These are phyloP conservation scores for Enteromius radiatus DNA, from an alignment of 2,797 vertebrate genomes.

Conservation along the genomic window DNA sequence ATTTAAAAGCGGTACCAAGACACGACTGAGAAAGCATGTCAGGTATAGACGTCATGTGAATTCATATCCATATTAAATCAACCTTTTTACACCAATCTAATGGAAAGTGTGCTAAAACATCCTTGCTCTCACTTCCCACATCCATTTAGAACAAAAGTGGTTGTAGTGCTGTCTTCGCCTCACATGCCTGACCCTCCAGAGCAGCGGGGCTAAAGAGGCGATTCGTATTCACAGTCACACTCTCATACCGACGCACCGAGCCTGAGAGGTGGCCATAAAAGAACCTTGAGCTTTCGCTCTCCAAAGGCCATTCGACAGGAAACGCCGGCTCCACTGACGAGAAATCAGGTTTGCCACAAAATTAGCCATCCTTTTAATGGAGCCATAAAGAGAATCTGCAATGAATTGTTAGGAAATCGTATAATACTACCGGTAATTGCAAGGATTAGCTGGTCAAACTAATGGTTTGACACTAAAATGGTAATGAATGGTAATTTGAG, in stretches of 20 bases:
- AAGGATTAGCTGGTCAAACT: constrained; percentile 61
- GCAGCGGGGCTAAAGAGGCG: constrained; percentile 54
- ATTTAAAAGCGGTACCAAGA: neutral
- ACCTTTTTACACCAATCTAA: constrained; percentile 15
- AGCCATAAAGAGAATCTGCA: constrained; percentile 61
- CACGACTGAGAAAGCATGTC: neutral
- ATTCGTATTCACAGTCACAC: constrained; percentile 66
- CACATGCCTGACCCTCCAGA: constrained; percentile 56
- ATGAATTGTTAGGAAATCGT: constrained; percentile 58
- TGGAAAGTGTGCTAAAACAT: constrained; percentile 42
- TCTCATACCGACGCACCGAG: constrained; percentile 57
- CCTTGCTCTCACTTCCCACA: constrained; percentile 43
- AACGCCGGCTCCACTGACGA: constrained; percentile 37
- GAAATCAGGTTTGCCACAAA: constrained; percentile 55
- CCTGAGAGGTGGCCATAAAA: constrained; percentile 61
- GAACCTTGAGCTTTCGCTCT: constrained; percentile 51
- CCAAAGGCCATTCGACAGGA: constrained; percentile 57
- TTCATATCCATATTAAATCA: constrained; percentile 38
- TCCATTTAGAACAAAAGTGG: constrained; percentile 56
- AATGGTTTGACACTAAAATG: constrained; percentile 62
- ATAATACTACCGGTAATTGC: constrained; percentile 61
- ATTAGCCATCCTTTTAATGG: constrained; percentile 61
- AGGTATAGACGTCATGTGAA: neutral
- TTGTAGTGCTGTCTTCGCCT: constrained; percentile 50
- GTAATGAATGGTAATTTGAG: constrained; percentile 63